Conservation (phyloP, 2,797 vertebrate genomes). For the Cyprinella venusta region DNA sequence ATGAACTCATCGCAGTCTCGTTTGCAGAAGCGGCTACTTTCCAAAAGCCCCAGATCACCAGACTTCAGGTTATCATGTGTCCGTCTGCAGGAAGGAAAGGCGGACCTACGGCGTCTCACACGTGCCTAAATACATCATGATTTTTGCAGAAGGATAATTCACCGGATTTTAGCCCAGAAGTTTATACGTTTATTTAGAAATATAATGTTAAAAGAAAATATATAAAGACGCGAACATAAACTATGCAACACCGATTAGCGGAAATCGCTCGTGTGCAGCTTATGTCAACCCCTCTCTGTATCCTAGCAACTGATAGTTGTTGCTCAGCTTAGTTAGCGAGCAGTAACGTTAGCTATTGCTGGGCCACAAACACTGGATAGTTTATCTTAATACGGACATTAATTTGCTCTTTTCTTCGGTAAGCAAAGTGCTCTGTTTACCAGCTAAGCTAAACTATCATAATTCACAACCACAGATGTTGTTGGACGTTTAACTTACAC, state of each 20-base stretch:
- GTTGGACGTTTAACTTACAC: background rate
- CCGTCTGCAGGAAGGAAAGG: background rate
- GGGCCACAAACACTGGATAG: background rate
- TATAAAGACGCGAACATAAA: background rate
- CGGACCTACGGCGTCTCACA: conserved; percentile 38
- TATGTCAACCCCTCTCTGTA: conserved; percentile 1
- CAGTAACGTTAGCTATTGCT: background rate
- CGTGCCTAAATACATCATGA: background rate
- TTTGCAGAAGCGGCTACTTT: background rate
- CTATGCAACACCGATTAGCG: background rate
- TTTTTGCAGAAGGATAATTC: background rate
- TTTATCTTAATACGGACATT: background rate
- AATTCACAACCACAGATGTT: background rate
- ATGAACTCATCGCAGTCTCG: conserved; percentile 61
- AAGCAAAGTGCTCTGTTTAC: background rate
- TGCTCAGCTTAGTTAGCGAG: background rate
- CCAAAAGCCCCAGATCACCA: background rate
- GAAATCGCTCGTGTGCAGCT: background rate
- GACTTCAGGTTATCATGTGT: conserved; percentile 29
- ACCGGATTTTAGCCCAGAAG: background rate
- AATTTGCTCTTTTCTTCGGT: background rate
- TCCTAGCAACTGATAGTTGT: conserved; percentile 42
- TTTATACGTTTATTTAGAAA: background rate
- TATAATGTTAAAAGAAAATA: background rate
- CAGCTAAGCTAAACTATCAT: background rate